Evolutionary conservation across 2,797 vertebrate genomes (phyloP).

Genomic region (Aulostomus chinensis): DNA sequence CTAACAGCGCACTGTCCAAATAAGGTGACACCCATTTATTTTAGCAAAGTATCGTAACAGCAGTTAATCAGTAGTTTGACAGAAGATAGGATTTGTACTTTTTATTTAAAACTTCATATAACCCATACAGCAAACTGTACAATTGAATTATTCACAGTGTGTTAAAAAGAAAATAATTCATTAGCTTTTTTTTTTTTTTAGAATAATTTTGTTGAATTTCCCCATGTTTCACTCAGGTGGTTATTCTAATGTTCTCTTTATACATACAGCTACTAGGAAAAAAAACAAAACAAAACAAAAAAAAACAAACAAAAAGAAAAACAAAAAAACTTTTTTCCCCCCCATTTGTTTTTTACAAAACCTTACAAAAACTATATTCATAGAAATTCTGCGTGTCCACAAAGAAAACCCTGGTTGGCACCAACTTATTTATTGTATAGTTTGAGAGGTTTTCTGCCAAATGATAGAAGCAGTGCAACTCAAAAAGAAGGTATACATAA

Average conservation of each 20-base stretch:
- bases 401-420: slow-evolving; percentile 90
- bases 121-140: slow-evolving; percentile 99
- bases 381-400: slow-evolving; percentile 97
- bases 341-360: slow-evolving; percentile 89
- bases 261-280: slow-evolving; percentile 95
- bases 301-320: too few relatives aligned
- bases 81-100: slow-evolving; percentile 61
- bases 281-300: too few relatives aligned
- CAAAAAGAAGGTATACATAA: slow-evolving; percentile 57
- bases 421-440: slow-evolving; percentile 72
- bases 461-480: slow-evolving; percentile 70
- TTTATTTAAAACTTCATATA: slow-evolving; percentile 99
- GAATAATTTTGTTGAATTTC: slow-evolving; percentile 63
- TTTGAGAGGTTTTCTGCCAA: slow-evolving; percentile 71
- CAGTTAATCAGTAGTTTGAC: too few relatives aligned
- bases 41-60: too few relatives aligned
- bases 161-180: slow-evolving; percentile 97
- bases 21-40: too few relatives aligned
- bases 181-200: slow-evolving; percentile 56
- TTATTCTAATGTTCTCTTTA: slow-evolving; percentile 89
- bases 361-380: slow-evolving; percentile 99
- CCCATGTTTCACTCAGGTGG: slow-evolving; percentile 71
- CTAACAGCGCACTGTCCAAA: too few relatives aligned
- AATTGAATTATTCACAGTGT: slow-evolving; percentile 99
- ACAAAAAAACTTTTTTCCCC: slow-evolving; percentile 10